These are phyloP conservation scores for Macrophya annulata DNA, from an alignment of 2,888 invertebrate genomes.

Conservation along the genomic window DNA sequence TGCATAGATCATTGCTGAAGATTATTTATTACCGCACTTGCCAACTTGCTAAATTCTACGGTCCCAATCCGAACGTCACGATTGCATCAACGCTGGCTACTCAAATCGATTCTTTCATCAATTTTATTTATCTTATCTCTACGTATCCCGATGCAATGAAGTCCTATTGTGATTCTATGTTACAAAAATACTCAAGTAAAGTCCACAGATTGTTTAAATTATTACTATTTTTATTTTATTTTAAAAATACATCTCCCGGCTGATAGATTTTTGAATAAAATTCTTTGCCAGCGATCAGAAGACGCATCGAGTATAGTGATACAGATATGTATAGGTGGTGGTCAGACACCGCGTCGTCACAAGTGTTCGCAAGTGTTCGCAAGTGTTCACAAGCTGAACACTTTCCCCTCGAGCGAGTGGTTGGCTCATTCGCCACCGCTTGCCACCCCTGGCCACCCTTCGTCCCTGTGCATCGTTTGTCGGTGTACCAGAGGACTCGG, in stretches of 20 bases:
- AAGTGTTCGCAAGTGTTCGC: constrained; percentile 76
- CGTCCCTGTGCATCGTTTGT: constrained; percentile 55
- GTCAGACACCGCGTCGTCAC: constrained; percentile 66
- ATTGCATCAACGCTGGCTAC: constrained; percentile 30
- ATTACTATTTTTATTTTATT: background rate
- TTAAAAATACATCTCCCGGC: background rate
- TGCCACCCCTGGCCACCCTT: constrained; percentile 60
- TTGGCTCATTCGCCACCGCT: constrained; percentile 65
- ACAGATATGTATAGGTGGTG: constrained; percentile 33
- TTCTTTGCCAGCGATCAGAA: background rate
- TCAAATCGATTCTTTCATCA: constrained; percentile 19
- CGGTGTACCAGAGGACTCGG: constrained; percentile 61
- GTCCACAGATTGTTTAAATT: background rate
- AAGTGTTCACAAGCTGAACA: constrained; percentile 77
- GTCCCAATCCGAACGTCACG: constrained; percentile 34
- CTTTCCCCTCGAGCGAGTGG: constrained; percentile 67
- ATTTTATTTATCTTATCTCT: constrained; percentile 30
- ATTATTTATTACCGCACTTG: constrained; percentile 53
- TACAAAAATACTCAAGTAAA: background rate
- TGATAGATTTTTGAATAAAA: background rate
- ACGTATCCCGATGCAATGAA: background rate
- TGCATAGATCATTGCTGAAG: constrained; percentile 63
- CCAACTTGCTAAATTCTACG: constrained; percentile 23
- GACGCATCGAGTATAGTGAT: constrained; percentile 7
- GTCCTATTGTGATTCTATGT: background rate